phyloP scores from a whole-genome alignment of 2,797 vertebrate species.

The Acrossocheilus wenchowensis region DNA sequence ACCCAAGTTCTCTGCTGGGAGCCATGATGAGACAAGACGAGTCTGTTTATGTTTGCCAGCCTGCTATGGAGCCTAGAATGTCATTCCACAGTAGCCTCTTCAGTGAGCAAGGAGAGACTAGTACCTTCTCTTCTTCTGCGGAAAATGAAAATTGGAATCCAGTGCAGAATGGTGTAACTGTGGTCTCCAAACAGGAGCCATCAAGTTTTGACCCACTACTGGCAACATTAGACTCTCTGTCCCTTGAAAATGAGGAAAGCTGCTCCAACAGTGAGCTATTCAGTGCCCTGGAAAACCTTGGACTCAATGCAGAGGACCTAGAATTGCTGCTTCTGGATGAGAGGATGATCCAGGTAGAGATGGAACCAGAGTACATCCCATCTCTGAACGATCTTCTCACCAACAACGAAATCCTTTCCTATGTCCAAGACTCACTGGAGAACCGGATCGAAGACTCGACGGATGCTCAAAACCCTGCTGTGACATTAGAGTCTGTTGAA shows the following conservation, averaged over 20 bases:
- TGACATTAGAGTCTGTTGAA: slow-evolving; percentile 10
- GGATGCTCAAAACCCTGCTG: slow-evolving; percentile 21
- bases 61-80: slow-evolving; percentile 69
- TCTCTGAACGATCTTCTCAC: slow-evolving; percentile 74
- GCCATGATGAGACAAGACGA: slow-evolving; percentile 82
- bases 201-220: slow-evolving; percentile 77
- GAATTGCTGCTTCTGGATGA: slow-evolving; percentile 83
- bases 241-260: slow-evolving; percentile 70
- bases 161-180: not conserved
- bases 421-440: slow-evolving; percentile 72
- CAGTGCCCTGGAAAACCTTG: slow-evolving; percentile 77
- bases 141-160: slow-evolving; percentile 54
- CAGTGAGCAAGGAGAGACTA: slow-evolving; percentile 39
- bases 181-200: slow-evolving; percentile 45
- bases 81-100: slow-evolving; percentile 72
- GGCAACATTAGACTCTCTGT: slow-evolving; percentile 78
- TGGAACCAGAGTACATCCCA: slow-evolving; percentile 71
- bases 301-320: slow-evolving; percentile 80
- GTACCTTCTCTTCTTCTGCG: slow-evolving; percentile 2
- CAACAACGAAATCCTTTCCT: slow-evolving; percentile 78
- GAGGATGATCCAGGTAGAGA: slow-evolving; percentile 80
- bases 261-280: slow-evolving; percentile 82
- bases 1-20: slow-evolving; percentile 79
- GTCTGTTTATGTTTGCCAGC: slow-evolving; percentile 77
- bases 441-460: slow-evolving; percentile 56